Base-by-base conservation (phyloP, 2,797 vertebrate species). In the Tokudaia tokunoshimensis region DNA sequence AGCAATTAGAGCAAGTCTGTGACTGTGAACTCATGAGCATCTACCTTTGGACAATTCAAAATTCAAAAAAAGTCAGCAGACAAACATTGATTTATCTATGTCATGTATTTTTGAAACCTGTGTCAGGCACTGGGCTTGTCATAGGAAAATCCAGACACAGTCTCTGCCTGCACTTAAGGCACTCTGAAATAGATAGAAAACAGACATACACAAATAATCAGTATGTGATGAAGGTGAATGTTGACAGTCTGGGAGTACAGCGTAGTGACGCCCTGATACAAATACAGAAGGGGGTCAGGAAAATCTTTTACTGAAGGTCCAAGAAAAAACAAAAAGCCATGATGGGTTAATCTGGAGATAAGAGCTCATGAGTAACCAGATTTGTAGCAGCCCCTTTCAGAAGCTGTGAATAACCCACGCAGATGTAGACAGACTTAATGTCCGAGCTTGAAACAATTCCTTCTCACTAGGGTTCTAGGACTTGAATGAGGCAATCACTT, bases 401-500 rank as follows among this genome's bases (percentile, higher is more conserved):
- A 93, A 96, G 74, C 47, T 22, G 37, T 70, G 41, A 78, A 79
- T 84, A 94, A 85, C 50, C 41, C 0, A 3, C 14, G 12, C 29
- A 50, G 72, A 92, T 86, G 65, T 91, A 93, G 82, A 88, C 44
- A 82, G 75, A 96, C 84, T 96, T 97, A 78, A 59, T 94, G 95
- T 65, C 83, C 5, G 52, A 52, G 47, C 79, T 92, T 95, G 91
- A 90, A 93, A 80, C 72, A 91, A 82, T 91, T 94, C 79, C 75
- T 96, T 94, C 37, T 89, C 78, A 78, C 74, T 50, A 83, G 78
- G 67, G 34, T n/a, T 52, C 52, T 76, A 79, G 90, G 84, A 95
- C 15, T 55, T 97, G 91, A 96, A 92, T 95, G 92, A 97, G 91
- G 87, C 91, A 97, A 97, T 95, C 86, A 50, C 65, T 97, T 97